Evolutionary conservation across 2,113 vertebrate genomes (phyloP).

Genomic region (Halichoeres trimaculatus): DNA sequence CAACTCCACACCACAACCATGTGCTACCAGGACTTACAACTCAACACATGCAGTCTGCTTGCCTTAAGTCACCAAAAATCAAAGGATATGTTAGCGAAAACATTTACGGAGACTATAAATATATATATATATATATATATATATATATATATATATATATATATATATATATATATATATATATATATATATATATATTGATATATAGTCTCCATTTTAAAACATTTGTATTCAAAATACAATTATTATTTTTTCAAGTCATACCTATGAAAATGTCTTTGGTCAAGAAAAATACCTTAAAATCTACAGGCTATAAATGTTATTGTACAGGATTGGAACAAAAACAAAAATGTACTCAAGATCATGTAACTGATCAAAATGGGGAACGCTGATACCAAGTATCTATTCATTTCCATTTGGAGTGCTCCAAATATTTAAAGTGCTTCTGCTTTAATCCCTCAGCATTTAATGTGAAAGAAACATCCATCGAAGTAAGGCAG

Average conservation of each 20-base stretch:
- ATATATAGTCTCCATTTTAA: constrained; percentile 69
- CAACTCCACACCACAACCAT: constrained; percentile 58
- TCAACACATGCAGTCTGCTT: constrained; percentile 59
- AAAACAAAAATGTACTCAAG: constrained; percentile 66
- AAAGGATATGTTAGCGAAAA: constrained; percentile 62
- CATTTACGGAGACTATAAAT: constrained; percentile 45
- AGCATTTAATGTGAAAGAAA: constrained; percentile 74
- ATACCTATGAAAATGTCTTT: constrained; percentile 83
- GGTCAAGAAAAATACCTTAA: constrained; percentile 85
- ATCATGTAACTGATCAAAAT: constrained; percentile 99
- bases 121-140: background rate
- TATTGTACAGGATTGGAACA: constrained; percentile 79
- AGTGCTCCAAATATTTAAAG: constrained; percentile 96
- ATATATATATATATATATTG: constrained; percentile 40
- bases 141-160: constrained; percentile 57
- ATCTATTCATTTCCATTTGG: constrained; percentile 93
- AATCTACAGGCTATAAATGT: constrained; percentile 81
- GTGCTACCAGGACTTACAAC: constrained; percentile 56
- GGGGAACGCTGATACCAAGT: constrained; percentile 89
- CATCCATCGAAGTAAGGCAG: constrained; percentile 81
- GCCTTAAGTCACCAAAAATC: constrained; percentile 58
- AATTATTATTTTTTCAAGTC: constrained; percentile 75
- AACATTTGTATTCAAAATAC: constrained; percentile 82
- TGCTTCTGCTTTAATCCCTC: constrained; percentile 91
- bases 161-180: constrained; percentile 15